Evolutionary conservation across 2,888 invertebrate genomes (phyloP), one percentile per base, ranked within the genome.

Genomic region (Oasisia sp.): DNA sequence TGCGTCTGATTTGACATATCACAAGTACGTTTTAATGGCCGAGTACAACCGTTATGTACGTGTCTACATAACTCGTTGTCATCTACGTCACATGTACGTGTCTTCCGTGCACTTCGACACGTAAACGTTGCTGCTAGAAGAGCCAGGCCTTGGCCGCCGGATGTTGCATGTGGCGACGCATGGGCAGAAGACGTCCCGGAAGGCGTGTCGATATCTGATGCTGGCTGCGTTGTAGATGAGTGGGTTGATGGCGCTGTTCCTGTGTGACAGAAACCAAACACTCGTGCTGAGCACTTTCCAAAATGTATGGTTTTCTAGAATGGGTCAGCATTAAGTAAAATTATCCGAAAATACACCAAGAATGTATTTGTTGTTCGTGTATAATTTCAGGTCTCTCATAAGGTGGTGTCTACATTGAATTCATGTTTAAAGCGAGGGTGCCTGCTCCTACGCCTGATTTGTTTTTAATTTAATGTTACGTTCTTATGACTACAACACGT

Each of bases 151-250:
- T 74, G 14, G 27, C n/a, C 74, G 74, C 74, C 74, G 74, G 74
- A 19, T 27, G 19, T n/a, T 74, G 74, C 74, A 14, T 7, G 14
- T 74, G 27, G 4, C 27, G 74, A 74, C 74, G 74, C 74, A 90
- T 90, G 91, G 91, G 45, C 91, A 90, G 91, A 90, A 90, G 45
- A 45, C 91, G 19, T 27, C 27, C n/a, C 19, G 38, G 45, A 90
- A 90, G 8, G 91, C 91, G 19, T 27, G 91, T n/a, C 91, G 19
- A n/a, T 90, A 90, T 2, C 27, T 90, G 27, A 8, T 27, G 91
- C 91, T 90, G 45, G n/a, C 91, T 7, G 91, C 91, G 38, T 45
- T 45, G 91, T 90, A 90, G n/a, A 90, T 90, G 0, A 90, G 2
- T 44, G 91, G 91, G 45, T 90, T 90, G 38, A 90, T 27, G 38